Conservation (phyloP, 1,140 invertebrate genomes). For the Patella vulgata region DNA sequence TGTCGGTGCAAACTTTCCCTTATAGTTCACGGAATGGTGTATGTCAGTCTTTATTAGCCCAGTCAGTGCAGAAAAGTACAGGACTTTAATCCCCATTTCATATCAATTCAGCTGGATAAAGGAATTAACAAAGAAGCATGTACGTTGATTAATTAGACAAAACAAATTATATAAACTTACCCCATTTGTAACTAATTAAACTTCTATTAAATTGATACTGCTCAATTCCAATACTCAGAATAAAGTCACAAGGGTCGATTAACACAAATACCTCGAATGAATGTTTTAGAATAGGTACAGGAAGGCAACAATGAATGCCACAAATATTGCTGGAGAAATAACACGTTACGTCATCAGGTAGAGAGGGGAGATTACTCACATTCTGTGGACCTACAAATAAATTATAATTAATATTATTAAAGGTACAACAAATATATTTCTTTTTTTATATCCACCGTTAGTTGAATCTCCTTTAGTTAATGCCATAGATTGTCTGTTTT, state of each 20-base stretch:
- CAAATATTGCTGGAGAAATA: conserved; percentile 21
- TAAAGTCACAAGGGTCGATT: conserved; percentile 29
- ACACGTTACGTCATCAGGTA: conserved; percentile 19
- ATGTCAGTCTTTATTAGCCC: too few relatives aligned
- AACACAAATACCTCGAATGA: conserved; percentile 24
- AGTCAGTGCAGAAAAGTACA: too few relatives aligned
- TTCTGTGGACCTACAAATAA: too few relatives aligned
- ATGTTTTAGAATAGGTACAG: conserved; percentile 13
- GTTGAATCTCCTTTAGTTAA: conserved; percentile 12
- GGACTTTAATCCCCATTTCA: too few relatives aligned
- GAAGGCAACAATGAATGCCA: conserved; percentile 28
- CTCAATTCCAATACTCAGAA: conserved; percentile 29
- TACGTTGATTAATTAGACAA: conserved; percentile 28
- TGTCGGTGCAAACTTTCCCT: too few relatives aligned
- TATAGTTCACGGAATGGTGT: too few relatives aligned
- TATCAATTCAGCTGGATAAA: too few relatives aligned
- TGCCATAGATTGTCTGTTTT: too few relatives aligned
- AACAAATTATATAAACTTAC: conserved; percentile 18
- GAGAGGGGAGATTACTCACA: conserved; percentile 4
- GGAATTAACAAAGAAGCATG: too few relatives aligned
- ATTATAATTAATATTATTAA: neutral
- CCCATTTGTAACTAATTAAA: conserved; percentile 22
- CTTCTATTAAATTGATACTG: conserved; percentile 22
- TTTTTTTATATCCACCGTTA: conserved; percentile 7
- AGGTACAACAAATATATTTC: neutral